Percentiles rank a stretch among this genome's conserved stretches.
These are phyloP conservation scores for Omphaloscelis lunosa DNA, from an alignment of 2,888 invertebrate species.

Conservation along the genomic window DNA sequence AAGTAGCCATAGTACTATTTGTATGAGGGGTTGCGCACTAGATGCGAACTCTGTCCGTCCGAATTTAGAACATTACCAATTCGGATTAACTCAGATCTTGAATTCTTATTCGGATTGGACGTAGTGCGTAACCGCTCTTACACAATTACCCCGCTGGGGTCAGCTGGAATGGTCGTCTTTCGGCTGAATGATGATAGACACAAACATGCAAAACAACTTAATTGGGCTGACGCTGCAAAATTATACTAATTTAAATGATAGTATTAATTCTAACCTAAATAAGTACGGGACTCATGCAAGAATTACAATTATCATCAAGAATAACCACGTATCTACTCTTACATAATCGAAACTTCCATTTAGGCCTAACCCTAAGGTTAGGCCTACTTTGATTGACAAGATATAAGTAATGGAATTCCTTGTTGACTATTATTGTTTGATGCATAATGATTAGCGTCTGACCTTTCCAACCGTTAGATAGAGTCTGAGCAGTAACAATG, in stretches of 20 bases:
- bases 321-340: background rate
- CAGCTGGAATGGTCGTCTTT: too few relatives aligned
- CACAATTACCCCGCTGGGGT: too few relatives aligned
- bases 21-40: too few relatives aligned
- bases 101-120: too few relatives aligned
- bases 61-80: too few relatives aligned
- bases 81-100: too few relatives aligned
- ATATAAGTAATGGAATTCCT: background rate
- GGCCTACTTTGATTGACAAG: too few relatives aligned
- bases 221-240: background rate
- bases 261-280: background rate
- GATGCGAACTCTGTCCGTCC: too few relatives aligned
- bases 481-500: constrained; percentile 9
- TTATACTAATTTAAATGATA: background rate
- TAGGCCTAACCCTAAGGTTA: too few relatives aligned
- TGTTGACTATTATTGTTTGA: background rate
- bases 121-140: too few relatives aligned
- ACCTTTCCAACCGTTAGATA: constrained; percentile 5
- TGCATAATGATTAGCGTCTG: background rate
- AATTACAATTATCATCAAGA: background rate
- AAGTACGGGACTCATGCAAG: background rate
- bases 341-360: background rate
- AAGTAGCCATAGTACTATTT: too few relatives aligned
- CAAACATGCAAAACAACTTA: background rate
- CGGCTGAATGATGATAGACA: background rate